A percentile compares a stretch with the other conserved stretches of the same genome.
These are phyloP conservation scores for Sebastes dallii DNA, from an alignment of 2,797 vertebrate genomes.

Conservation along the genomic window DNA sequence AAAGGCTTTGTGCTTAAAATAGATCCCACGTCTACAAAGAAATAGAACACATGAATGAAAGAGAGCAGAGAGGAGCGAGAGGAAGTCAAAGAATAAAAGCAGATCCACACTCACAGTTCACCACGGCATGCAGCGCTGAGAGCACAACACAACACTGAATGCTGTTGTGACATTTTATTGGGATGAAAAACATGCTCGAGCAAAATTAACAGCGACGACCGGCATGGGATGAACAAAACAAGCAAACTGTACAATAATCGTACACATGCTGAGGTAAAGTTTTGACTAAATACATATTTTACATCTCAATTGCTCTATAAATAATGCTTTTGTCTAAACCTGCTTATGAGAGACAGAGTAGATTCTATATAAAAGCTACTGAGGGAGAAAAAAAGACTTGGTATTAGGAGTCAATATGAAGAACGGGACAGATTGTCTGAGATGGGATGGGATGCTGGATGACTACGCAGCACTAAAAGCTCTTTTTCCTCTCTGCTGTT, in stretches of 20 bases:
- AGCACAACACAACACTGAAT: slow-evolving; percentile 26
- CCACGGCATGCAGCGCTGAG: slow-evolving; percentile 25
- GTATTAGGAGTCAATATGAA: not conserved
- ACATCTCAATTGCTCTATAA: slow-evolving; percentile 1
- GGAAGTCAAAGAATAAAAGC: not conserved
- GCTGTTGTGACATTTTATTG: slow-evolving; percentile 60
- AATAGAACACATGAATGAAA: not conserved
- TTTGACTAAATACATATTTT: not conserved
- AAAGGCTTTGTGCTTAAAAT: slow-evolving; percentile 4
- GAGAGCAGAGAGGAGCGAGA: not conserved
- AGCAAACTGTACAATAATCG: slow-evolving; percentile 8
- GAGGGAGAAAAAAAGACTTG: not conserved
- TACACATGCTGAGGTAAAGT: slow-evolving; percentile 10
- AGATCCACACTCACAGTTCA: not conserved
- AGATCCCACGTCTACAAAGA: not conserved
- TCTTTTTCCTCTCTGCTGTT: not conserved
- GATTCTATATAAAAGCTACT: not conserved
- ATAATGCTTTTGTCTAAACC: not conserved
- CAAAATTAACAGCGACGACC: slow-evolving; percentile 30
- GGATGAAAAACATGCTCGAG: slow-evolving; percentile 49
- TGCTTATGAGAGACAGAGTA: not conserved
- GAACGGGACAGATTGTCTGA: not conserved
- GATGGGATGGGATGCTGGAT: slow-evolving; percentile 4
- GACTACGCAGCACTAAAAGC: slow-evolving; percentile 14
- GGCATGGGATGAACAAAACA: slow-evolving; percentile 18